Evolutionary conservation across 2,113 vertebrate species (phyloP), one percentile per base, ranked within the genome.

Genomic region (Takifugu bimaculatus): DNA sequence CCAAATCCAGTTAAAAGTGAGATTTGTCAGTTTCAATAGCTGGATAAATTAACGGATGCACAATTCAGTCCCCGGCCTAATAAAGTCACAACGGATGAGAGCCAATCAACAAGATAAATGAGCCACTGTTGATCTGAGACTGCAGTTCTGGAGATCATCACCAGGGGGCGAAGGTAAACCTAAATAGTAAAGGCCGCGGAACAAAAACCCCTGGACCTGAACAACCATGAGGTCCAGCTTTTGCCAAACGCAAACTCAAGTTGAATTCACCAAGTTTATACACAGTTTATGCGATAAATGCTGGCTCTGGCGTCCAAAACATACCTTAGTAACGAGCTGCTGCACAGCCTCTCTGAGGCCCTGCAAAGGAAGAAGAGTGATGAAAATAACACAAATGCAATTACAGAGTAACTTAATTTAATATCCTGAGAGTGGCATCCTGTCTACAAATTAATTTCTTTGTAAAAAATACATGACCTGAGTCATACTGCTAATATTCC

Each of bases 271-370:
- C 25, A 51, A 5, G 26, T 26, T 13, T 10, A 26, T 1, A 13
- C 3, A 27, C 50, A 52, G 10, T 27, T 28, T 6, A 29, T 27
- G 5, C 4, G 28, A 6, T 3, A 4, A 14, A 2, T 7, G 14
- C 10, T 13, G 3, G 5, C 9, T 20, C 26, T 26, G 3, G 13
- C 28, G 12, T 50, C 5, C 6, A 49, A 65, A 42, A 75, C 82
- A 2, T 86, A 88, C 91, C 91, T 90, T 91, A 49, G 80, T 66
- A 51, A 82, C 88, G 2, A 92, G 86, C 72, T 91, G 84, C 73
- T 76, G 88, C 5, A 92, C 86, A 39, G 91, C 91, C 43, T 90
- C 91, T 64, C 88, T 90, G 75, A 92, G 77, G 20, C 91, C 90
- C 91, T 92, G 75, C 2, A 64, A 82, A 70, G 57, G 85, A 60